Evolutionary conservation across 2,113 vertebrate genomes (phyloP).

Genomic region (Osmerus mordax): DNA sequence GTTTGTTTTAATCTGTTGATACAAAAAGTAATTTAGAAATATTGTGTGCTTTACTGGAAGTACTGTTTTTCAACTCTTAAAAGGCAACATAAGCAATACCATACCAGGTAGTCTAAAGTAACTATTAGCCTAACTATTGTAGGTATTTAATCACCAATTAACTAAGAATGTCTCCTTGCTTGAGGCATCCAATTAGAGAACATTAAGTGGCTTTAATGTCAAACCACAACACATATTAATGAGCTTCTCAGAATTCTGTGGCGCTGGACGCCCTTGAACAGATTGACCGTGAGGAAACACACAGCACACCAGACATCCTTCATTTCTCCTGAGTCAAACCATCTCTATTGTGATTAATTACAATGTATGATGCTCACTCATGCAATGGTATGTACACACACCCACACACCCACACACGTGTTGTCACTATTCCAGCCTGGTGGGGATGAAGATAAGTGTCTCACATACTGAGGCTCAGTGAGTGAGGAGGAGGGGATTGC

Average conservation of each 20-base stretch:
- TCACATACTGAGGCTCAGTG: background rate
- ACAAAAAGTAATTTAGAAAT: no score
- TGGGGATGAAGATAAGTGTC: constrained; percentile 1
- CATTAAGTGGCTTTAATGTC: constrained; percentile 6
- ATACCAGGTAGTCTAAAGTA: no score
- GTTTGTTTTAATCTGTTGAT: no score
- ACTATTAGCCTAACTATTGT: no score
- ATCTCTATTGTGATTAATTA: constrained; percentile 13
- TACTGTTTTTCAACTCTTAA: no score
- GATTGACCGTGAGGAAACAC: constrained; percentile 5
- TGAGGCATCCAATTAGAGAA: background rate
- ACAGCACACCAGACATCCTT: background rate
- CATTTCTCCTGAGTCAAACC: constrained; percentile 1
- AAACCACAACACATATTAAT: constrained; percentile 13
- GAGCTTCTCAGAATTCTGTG: constrained; percentile 1
- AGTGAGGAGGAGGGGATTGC: constrained; percentile 10
- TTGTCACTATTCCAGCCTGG: background rate
- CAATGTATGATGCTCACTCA: constrained; percentile 6
- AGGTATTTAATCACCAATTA: background rate
- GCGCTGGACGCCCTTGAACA: constrained; percentile 16
- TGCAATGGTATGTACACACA: background rate
- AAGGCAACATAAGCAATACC: no score
- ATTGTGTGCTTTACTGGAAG: no score
- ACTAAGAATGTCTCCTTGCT: constrained; percentile 5
- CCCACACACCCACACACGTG: background rate